Evolutionary conservation across 2,888 invertebrate genomes (phyloP).

Genomic region (Phaedon cochleariae): DNA sequence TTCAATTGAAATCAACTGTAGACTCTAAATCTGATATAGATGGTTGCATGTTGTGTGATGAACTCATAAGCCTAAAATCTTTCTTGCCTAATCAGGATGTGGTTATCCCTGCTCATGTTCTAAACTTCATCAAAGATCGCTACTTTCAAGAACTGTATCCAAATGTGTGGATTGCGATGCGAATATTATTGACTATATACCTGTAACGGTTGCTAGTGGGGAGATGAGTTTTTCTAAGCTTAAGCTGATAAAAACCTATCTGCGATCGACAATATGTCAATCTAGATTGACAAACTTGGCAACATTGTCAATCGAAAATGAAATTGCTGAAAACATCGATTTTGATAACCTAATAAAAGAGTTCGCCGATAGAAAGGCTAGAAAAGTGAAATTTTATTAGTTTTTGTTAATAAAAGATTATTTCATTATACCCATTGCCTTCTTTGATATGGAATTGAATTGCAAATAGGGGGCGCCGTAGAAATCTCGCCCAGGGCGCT

Average conservation of each 20-base stretch:
- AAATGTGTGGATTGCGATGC: slow-evolving; percentile 43
- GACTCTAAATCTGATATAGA: slow-evolving; percentile 21
- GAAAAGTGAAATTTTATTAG: no score
- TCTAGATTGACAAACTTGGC: no score
- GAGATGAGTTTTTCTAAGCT: no score
- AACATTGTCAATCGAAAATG: no score
- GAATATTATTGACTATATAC: slow-evolving; percentile 11
- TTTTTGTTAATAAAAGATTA: neutral
- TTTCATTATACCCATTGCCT: neutral
- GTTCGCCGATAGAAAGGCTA: no score
- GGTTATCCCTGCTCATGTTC: slow-evolving; percentile 8
- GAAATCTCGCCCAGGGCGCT: no score
- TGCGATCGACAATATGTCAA: no score
- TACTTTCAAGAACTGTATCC: slow-evolving; percentile 44
- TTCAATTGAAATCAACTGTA: slow-evolving; percentile 15
- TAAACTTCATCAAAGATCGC: slow-evolving; percentile 26
- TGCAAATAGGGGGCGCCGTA: slow-evolving; percentile 10
- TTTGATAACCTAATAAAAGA: no score
- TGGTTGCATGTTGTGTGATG: slow-evolving; percentile 34
- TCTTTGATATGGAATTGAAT: slow-evolving; percentile 9
- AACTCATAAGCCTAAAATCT: no score
- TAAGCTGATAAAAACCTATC: no score
- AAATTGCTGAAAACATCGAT: no score
- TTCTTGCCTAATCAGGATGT: slow-evolving; percentile 10
- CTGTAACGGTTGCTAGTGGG: slow-evolving; percentile 30